Evolutionary conservation across 2,888 invertebrate genomes (phyloP).

Genomic region (Eupithecia inturbata): DNA sequence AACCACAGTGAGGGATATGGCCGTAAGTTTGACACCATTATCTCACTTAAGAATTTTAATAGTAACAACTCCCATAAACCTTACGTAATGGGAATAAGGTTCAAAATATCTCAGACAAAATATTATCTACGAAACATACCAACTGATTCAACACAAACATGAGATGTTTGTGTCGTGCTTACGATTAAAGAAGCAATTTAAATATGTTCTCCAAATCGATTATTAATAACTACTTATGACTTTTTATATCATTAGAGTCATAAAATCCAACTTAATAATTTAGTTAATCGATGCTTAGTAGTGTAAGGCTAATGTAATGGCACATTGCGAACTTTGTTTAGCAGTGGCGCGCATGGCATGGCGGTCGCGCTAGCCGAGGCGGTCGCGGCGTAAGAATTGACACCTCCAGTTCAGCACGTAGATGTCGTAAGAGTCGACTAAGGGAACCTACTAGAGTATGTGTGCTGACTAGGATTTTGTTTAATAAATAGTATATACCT

Average conservation of each 20-base stretch:
- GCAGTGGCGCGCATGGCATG: no score
- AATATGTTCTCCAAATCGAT: constrained; percentile 29
- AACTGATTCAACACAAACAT: constrained; percentile 7
- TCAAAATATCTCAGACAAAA: not conserved
- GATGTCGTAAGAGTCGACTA: no score
- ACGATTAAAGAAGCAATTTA: constrained; percentile 34
- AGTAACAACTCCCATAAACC: not conserved
- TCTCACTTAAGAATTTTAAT: not conserved
- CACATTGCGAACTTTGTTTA: not conserved
- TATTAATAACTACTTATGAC: constrained; percentile 33
- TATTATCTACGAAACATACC: not conserved
- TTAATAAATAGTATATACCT: no score
- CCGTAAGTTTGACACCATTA: no score
- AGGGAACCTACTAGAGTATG: no score
- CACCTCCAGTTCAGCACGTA: no score
- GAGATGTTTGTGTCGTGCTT: no score
- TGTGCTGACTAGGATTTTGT: no score
- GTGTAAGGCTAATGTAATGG: constrained; percentile 3
- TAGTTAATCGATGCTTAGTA: constrained; percentile 17
- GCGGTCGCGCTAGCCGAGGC: no score
- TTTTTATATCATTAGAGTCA: constrained; percentile 32
- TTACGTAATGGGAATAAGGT: not conserved
- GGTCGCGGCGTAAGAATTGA: no score
- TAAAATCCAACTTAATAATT: constrained; percentile 24
- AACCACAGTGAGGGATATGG: no score